Evolutionary conservation across 2,888 invertebrate genomes (phyloP).

Genomic region (Timandra comae): DNA sequence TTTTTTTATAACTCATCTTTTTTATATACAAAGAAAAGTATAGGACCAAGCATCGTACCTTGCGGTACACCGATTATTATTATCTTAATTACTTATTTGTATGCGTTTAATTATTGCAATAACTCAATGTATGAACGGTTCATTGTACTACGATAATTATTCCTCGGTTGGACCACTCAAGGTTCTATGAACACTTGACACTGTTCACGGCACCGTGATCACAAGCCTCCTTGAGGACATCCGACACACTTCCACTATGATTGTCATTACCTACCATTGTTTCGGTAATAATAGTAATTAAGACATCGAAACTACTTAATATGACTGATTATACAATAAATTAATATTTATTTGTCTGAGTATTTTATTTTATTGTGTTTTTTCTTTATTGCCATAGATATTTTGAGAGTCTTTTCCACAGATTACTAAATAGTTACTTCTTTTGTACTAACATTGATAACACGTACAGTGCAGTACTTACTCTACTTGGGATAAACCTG

Average conservation of each 20-base stretch:
- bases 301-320: too few relatives aligned
- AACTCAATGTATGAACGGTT: slow-evolving; percentile 27
- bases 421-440: too few relatives aligned
- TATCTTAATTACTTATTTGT: slow-evolving; percentile 22
- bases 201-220: slow-evolving; percentile 44
- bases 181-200: slow-evolving; percentile 46
- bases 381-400: too few relatives aligned
- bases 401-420: too few relatives aligned
- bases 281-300: slow-evolving; percentile 15
- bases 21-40: slow-evolving; percentile 2
- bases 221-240: slow-evolving; percentile 54
- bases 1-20: not conserved
- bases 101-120: slow-evolving; percentile 6
- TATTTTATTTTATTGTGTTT: too few relatives aligned
- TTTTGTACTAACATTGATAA: too few relatives aligned
- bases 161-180: slow-evolving; percentile 24
- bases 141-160: slow-evolving; percentile 35
- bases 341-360: too few relatives aligned
- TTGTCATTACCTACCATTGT: slow-evolving; percentile 28
- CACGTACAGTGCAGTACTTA: too few relatives aligned
- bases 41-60: slow-evolving; percentile 18
- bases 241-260: slow-evolving; percentile 44
- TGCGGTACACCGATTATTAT: slow-evolving; percentile 18
- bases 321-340: too few relatives aligned
- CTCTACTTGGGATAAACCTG: too few relatives aligned